Percentiles rank a stretch among this genome's conserved stretches.
phyloP scores from a whole-genome alignment of 2,888 invertebrate genomes.

The Acanthosepion pharaonis region DNA sequence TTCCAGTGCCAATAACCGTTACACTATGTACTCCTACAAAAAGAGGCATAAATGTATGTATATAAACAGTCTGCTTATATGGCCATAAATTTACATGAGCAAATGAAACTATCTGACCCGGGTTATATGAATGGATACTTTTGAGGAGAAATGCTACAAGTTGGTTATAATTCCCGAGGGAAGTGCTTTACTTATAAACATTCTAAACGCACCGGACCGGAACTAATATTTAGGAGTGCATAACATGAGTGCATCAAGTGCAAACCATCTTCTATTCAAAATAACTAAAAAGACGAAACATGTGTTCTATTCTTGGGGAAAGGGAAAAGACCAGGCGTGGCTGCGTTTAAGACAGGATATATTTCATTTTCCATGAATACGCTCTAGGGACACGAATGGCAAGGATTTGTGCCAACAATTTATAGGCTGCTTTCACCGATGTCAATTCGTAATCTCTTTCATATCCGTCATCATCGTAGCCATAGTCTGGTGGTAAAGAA shows the following conservation, averaged over 20 bases:
- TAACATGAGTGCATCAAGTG: not conserved
- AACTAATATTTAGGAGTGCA: not conserved
- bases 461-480: not conserved
- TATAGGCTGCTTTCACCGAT: not conserved
- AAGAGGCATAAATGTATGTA: too few species aligned
- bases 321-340: not conserved
- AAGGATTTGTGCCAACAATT: not conserved
- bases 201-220: not conserved
- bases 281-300: not conserved
- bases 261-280: not conserved
- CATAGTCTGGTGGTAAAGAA: not conserved
- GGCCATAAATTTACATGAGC: too few species aligned
- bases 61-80: too few species aligned
- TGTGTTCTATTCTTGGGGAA: not conserved
- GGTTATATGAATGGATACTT: not conserved
- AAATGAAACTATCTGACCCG: too few species aligned
- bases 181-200: not conserved
- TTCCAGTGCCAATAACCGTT: too few species aligned
- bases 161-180: not conserved
- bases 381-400: not conserved
- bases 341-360: not conserved
- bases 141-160: not conserved
- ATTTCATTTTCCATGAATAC: constrained; percentile 21
- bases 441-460: not conserved
- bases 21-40: too few species aligned